Evolutionary conservation across 1,140 invertebrate genomes (phyloP), one percentile per base, ranked within the genome.

Genomic region (Philaenus spumarius): DNA sequence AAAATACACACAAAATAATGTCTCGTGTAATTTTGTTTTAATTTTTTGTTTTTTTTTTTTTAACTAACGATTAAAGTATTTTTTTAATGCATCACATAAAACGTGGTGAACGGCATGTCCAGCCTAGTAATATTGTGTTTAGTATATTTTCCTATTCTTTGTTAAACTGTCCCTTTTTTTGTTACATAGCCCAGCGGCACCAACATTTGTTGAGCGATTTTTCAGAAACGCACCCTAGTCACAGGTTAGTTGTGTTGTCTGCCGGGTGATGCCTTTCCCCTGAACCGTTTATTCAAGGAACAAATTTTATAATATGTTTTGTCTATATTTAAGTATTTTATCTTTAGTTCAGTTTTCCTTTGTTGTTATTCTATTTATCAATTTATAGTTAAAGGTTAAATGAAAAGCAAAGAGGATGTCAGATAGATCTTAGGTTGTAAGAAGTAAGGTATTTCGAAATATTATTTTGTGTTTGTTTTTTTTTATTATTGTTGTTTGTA

Each of bases 291-390:
- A 23, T 45, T 35, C 37, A 53, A 47, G 56, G 60, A 51, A 58
- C 59, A 62, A 62, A 59, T 62, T 64, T 62, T 64, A 60, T 57
- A 42, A n/a, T 60, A 52, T 64, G 60, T 64, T 64, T 64, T 58
- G 17, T 40, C 52, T 55, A 17, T 57, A 60, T 56, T 59, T 53
- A 53, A 60, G 59, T 56, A 64, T 61, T 64, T 64, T 64, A 60
- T 62, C 40, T 62, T 62, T 51, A 62, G 60, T 62, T 62, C 60
- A 58, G 58, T 58, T 54, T 57, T 51, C 55, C 58, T 60, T 63
- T 63, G 62, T 63, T 63, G 62, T 63, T 63, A 62, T 57, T 63
- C 58, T 63, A 60, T 61, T 61, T 61, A 61, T 61, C 43, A 30
- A 57, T 57, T 37, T 30, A 30, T 57, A 57, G 55, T 48, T 56